Evolutionary conservation across 2,888 invertebrate species (phyloP).

Genomic region (Eucriotettix oculatus): DNA sequence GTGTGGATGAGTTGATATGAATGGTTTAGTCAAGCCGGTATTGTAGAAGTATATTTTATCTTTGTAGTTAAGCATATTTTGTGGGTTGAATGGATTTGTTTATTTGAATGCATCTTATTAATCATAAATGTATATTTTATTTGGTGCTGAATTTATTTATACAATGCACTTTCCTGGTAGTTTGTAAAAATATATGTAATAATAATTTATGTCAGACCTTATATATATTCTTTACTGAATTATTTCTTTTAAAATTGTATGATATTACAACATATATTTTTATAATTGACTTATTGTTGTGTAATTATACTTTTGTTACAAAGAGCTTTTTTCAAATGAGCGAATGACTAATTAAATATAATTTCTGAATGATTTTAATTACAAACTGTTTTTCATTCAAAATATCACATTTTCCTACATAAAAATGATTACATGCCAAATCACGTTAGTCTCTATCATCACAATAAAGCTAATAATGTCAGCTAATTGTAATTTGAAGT

Average conservation of each 20-base stretch:
- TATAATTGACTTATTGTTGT: slow-evolving; percentile 10
- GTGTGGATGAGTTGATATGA: no score
- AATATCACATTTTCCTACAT: no score
- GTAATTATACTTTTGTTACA: slow-evolving; percentile 10
- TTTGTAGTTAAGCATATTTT: no score
- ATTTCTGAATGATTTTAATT: no score
- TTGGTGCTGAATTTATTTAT: neutral
- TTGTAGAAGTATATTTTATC: no score
- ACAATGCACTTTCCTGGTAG: neutral
- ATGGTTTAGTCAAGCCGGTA: no score
- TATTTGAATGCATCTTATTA: neutral
- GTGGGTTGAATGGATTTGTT: neutral
- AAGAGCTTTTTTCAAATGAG: slow-evolving; percentile 1
- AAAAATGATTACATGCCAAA: no score
- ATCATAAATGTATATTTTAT: neutral
- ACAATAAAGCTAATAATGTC: no score
- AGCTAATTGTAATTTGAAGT: no score
- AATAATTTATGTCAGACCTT: neutral
- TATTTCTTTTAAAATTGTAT: neutral
- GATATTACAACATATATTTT: slow-evolving; percentile 11
- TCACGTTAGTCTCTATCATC: no score
- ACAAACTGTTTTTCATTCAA: no score
- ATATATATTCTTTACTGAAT: neutral
- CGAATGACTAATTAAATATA: no score
- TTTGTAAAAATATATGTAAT: neutral